Evolutionary conservation across 92 coral and sea anemone genomes (phyloP).

Genomic region (Galaxea fascicularis): DNA sequence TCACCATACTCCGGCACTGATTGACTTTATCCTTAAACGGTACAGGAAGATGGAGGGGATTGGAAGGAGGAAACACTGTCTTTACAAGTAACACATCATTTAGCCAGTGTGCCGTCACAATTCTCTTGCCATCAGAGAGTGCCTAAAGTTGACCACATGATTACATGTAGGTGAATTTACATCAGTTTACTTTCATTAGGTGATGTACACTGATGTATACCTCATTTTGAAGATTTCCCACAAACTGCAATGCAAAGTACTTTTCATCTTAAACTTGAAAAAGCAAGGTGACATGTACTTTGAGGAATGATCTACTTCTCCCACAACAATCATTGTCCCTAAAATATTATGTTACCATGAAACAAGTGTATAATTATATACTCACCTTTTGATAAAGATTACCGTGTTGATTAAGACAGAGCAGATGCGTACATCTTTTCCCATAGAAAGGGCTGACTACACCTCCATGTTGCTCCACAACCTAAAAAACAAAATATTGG

Average conservation of each 20-base stretch:
- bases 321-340: no score
- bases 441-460: slow-evolving; percentile 75
- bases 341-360: no score
- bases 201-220: background rate
- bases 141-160: slow-evolving; percentile 61
- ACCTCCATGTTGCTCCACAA: slow-evolving; percentile 89
- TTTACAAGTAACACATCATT: slow-evolving; percentile 85
- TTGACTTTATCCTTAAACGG: slow-evolving; percentile 81
- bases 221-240: no score
- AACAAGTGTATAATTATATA: no score
- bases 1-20: slow-evolving; percentile 89
- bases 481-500: slow-evolving; percentile 65
- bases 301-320: no score
- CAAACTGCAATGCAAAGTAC: no score
- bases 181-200: background rate
- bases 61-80: slow-evolving; percentile 76
- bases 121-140: slow-evolving; percentile 79
- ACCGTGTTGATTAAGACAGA: slow-evolving; percentile 85
- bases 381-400: slow-evolving; percentile 73
- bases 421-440: slow-evolving; percentile 81
- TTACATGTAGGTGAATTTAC: no score
- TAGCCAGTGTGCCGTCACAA: slow-evolving; percentile 94
- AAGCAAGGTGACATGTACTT: no score
- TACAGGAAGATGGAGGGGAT: slow-evolving; percentile 88
- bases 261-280: no score